Evolutionary conservation across 2,113 vertebrate species (phyloP).

Genomic region (Lepisosteus oculatus): DNA sequence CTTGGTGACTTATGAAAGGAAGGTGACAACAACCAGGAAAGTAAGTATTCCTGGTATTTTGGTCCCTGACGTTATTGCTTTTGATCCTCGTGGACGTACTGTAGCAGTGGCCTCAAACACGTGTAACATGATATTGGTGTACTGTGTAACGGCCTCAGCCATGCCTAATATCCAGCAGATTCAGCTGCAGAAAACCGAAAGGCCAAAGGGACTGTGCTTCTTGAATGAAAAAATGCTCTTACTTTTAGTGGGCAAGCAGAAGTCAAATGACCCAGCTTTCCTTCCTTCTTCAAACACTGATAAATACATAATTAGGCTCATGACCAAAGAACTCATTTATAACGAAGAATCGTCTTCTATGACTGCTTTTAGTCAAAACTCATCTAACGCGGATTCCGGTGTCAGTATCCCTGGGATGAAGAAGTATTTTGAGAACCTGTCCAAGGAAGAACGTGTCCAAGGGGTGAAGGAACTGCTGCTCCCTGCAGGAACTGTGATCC

Average conservation of each 20-base stretch:
- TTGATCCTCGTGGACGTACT: constrained; percentile 70
- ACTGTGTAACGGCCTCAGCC: constrained; percentile 72
- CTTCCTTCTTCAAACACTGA: constrained; percentile 87
- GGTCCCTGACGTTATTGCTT: constrained; percentile 88
- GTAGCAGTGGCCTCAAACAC: constrained; percentile 88
- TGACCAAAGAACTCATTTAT: constrained; percentile 69
- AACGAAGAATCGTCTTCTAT: constrained; percentile 48
- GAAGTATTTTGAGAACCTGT: constrained; percentile 66
- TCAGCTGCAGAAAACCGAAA: constrained; percentile 79
- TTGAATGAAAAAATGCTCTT: constrained; percentile 79
- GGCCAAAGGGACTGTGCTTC: constrained; percentile 91
- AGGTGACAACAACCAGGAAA: constrained; percentile 77
- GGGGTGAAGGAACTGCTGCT: constrained; percentile 71
- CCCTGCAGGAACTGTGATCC: constrained; percentile 56
- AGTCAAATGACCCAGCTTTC: constrained; percentile 78
- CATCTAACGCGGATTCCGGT: constrained; percentile 35
- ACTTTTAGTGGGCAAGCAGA: constrained; percentile 84
- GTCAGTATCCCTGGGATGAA: constrained; percentile 60
- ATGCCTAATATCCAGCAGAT: constrained; percentile 88
- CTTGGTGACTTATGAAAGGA: constrained; percentile 84
- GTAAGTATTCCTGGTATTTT: constrained; percentile 89
- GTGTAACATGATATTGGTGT: constrained; percentile 80
- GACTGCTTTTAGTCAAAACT: constrained; percentile 30
- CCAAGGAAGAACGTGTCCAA: constrained; percentile 43
- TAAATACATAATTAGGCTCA: constrained; percentile 75